Percentiles rank a stretch among this genome's conserved stretches.
phyloP scores from a whole-genome alignment of 2,113 vertebrate species.

The Columba janthina region DNA sequence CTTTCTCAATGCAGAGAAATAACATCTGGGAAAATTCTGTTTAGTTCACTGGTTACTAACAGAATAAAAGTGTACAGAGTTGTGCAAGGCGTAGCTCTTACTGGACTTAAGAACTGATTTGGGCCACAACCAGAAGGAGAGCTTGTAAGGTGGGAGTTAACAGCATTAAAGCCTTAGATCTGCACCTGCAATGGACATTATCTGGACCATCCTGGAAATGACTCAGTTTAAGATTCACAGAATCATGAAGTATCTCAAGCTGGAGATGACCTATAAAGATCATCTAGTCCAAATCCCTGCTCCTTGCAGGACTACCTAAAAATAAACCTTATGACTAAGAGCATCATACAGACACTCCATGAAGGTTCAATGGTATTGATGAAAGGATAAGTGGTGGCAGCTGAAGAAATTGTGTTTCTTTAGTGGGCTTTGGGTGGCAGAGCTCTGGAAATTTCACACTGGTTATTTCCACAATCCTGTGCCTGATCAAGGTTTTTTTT shows the following conservation, averaged over 20 bases:
- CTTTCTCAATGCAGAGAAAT: background rate
- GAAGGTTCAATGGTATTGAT: background rate
- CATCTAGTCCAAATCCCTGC: too few relatives aligned
- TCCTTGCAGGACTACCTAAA: background rate
- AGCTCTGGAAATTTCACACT: background rate
- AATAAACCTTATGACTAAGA: background rate
- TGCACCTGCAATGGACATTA: background rate
- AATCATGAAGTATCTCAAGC: background rate
- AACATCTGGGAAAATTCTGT: background rate
- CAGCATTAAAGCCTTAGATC: background rate
- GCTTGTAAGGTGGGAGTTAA: background rate
- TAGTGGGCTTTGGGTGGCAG: background rate
- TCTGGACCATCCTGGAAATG: background rate
- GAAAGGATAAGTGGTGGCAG: background rate
- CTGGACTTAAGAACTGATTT: background rate
- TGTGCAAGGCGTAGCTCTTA: background rate
- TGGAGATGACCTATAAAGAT: too few relatives aligned
- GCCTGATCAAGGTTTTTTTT: background rate
- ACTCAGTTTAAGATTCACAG: background rate
- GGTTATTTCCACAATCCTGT: background rate
- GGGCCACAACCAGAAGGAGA: background rate
- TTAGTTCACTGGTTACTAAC: background rate
- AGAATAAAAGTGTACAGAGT: background rate
- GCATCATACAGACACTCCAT: background rate
- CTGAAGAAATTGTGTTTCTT: accelerated